Base-by-base conservation (phyloP, 2,797 vertebrate genomes). In the Alectoris magna region DNA sequence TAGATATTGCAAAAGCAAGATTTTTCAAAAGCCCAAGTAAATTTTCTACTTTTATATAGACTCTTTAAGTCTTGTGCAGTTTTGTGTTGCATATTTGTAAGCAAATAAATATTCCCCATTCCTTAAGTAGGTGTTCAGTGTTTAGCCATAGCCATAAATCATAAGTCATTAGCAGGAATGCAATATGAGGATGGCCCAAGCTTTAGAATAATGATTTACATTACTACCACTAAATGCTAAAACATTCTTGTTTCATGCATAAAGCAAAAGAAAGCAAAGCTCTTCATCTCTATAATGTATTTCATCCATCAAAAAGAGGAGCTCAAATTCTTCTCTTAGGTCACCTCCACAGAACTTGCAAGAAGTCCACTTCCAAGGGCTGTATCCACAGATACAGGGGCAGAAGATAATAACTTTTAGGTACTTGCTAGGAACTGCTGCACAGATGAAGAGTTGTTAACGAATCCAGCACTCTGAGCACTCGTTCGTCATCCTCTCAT, bases 1-100 rank as follows among this genome's bases (percentile, higher is more conserved):
- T 39, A 84, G 76, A 63, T 34, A 46, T 10, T 49, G 14, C 67
- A 89, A 24, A 81, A 87, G 88, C 7, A 94, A 69, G 48, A 7
- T 59, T 88, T 72, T 77, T 69, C 71, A 94, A 67, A 91, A 90
- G 9, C 11, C 56, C 88, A 84, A 94, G 80, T 18, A 74, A 29
- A 1, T 26, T 60, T 81, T 80, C 92, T 4, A 62, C 14, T 51
- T 13, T 51, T 43, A 56, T 1, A 64, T 8, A 4, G 11, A 36
- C 60, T 74, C 38, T 85, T 76, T 64, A 77, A 60, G 17, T 59
- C 75, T 55, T 71, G 9, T 81, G 10, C 4, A 21, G 4, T 44
- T 88, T 55, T 85, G 11, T 62, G 2, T 8, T 72, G 49, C 49
- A 39, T 80, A 71, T 83, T 73, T 89, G 29, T 69, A 84, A 91